Evolutionary conservation across 2,113 vertebrate species (phyloP), one percentile per base, ranked within the genome.

Genomic region (Onychorhynchus coronatus): DNA sequence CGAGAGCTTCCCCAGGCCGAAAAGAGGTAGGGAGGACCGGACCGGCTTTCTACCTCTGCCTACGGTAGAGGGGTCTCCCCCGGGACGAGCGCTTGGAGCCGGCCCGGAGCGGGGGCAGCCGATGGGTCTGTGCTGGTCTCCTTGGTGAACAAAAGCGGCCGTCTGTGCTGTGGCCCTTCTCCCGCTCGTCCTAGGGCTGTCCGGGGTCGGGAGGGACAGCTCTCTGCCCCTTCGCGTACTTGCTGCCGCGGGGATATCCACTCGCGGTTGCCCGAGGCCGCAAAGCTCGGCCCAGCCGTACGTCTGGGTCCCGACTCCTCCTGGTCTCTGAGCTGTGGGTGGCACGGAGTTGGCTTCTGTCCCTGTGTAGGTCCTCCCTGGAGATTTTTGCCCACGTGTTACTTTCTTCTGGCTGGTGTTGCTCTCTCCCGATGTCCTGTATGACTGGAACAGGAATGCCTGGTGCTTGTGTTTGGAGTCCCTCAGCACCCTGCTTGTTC

Each of bases 1-100:
- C 76, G 99, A 99, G 94, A 99, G 99, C 98, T 99, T 99, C 97
- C 99, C 99, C 13, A 98, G 98, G 98, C 99, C 99, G 96, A 99
- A 99, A 98, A 98, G 99, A 99, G 99, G 99, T 99, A 97, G 89
- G 98, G 24, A 13, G 52, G 85, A 72, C 79, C 20, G 47, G 22
- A 55, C 68, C 14, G 22, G 41, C 35, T 10, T 49, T 17, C 21
- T 12, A 35, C 13, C 25, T 42, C 8, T 20, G 14, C 37, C 9
- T 41, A 30, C 35, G 12, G 12, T 24, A 24, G 25, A 8, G 50
- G 33, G 19, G 19, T 78, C 59, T 87, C 58, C 19, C 88, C 49
- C n/a, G 50, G 10, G 58, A 37, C 23, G 61, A 44, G 59, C 41
- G 20, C 81, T 93, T 10, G 44, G 67, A n/a, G 80, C 86, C 47